These are phyloP conservation scores for Pagetopsis macropterus DNA, from an alignment of 2,797 vertebrate species.

Conservation along the genomic window DNA sequence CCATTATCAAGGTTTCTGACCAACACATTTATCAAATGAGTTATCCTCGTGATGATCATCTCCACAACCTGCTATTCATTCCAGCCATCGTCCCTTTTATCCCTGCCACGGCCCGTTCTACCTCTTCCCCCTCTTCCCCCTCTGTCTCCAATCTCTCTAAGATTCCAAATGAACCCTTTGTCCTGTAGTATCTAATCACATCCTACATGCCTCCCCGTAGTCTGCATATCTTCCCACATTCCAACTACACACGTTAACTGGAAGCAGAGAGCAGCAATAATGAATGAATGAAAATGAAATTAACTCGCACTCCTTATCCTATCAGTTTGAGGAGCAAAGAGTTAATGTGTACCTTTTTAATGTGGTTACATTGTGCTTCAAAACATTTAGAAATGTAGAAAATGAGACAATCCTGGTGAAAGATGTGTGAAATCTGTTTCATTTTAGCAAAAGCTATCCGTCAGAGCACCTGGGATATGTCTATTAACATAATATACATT, in stretches of 20 bases:
- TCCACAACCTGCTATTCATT: constrained; percentile 14
- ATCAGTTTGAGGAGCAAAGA: background rate
- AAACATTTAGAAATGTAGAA: background rate
- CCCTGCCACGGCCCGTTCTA: background rate
- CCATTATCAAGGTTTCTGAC: background rate
- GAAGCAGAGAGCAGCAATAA: constrained; percentile 16
- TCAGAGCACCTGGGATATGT: background rate
- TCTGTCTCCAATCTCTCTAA: background rate
- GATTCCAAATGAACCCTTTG: background rate
- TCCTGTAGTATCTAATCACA: background rate
- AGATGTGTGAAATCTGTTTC: background rate
- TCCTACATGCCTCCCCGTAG: background rate
- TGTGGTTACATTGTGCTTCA: background rate
- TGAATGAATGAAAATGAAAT: background rate
- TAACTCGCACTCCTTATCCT: background rate
- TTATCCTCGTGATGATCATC: background rate
- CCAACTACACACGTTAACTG: constrained; percentile 40
- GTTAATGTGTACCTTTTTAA: constrained; percentile 2
- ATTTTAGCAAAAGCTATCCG: background rate
- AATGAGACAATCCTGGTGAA: background rate
- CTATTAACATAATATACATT: background rate
- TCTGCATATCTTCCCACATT: constrained; percentile 34
- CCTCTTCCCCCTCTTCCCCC: constrained; percentile 2
- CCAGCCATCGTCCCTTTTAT: background rate
- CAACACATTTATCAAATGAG: constrained; percentile 2